These are phyloP conservation scores for Matsumurasca onukii DNA, from an alignment of 1,140 invertebrate species.

Conservation along the genomic window DNA sequence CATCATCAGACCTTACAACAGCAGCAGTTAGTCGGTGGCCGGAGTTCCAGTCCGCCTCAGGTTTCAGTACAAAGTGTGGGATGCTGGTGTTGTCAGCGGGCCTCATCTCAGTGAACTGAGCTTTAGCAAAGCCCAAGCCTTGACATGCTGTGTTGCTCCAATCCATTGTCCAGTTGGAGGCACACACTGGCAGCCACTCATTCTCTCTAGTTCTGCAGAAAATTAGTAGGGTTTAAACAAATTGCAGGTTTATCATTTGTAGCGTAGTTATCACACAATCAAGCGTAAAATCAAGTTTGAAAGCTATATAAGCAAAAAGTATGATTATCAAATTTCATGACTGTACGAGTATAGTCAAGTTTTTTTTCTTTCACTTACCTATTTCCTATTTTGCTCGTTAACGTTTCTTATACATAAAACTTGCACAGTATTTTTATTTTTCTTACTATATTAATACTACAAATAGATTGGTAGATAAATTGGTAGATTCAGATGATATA, in stretches of 20 bases:
- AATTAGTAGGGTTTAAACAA: slow-evolving; percentile 20
- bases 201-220: slow-evolving; percentile 41
- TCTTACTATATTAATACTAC: no score
- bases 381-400: no score
- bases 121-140: slow-evolving; percentile 53
- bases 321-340: no score
- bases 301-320: slow-evolving; percentile 14
- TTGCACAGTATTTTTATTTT: no score
- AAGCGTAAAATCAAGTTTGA: no score
- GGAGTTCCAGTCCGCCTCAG: slow-evolving; percentile 42
- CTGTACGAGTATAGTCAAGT: no score
- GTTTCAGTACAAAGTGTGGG: slow-evolving; percentile 49
- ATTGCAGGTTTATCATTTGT: no score
- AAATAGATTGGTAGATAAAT: no score
- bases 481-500: not conserved
- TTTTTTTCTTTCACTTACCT: no score
- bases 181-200: slow-evolving; percentile 53
- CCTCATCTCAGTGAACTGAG: slow-evolving; percentile 42
- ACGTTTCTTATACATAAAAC: no score
- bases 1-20: slow-evolving; percentile 47
- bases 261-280: no score
- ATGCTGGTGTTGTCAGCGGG: not conserved
- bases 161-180: slow-evolving; percentile 54
- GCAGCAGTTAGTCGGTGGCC: slow-evolving; percentile 47
- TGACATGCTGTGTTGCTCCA: slow-evolving; percentile 57